These are phyloP conservation scores for Lynx canadensis DNA, from an alignment of 2,113 vertebrate species.

Conservation along the genomic window DNA sequence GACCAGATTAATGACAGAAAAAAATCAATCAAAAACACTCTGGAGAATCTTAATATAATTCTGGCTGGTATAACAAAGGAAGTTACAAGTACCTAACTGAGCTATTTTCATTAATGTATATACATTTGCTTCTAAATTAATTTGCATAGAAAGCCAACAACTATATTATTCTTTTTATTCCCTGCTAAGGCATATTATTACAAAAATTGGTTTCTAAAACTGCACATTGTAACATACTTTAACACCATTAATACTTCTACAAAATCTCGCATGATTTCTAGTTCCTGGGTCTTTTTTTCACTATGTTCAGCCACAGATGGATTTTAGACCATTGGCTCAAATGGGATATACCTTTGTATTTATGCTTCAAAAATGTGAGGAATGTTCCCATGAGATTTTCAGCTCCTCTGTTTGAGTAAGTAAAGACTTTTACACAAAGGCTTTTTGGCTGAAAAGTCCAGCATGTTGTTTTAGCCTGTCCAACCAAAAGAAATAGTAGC, in stretches of 20 bases:
- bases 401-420: not conserved
- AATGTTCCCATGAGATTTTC: not conserved
- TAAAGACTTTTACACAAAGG: not conserved
- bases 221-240: not conserved
- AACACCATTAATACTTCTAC: not conserved
- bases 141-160: not conserved
- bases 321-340: not conserved
- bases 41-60: slow-evolving; percentile 6
- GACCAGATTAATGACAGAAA: not conserved
- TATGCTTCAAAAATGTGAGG: not conserved
- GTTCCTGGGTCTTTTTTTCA: not conserved
- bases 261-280: not conserved
- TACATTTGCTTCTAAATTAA: not conserved
- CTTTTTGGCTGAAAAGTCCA: not conserved
- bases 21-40: not conserved
- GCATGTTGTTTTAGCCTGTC: not conserved
- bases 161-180: not conserved
- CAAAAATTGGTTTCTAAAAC: not conserved
- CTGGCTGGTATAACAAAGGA: not conserved
- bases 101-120: not conserved
- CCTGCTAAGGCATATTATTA: not conserved
- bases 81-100: not conserved
- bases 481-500: not conserved
- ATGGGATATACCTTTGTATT: not conserved
- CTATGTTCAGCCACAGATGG: not conserved